Base-by-base conservation (phyloP, 2,113 vertebrate genomes). In the Periophthalmodon schlosseri region DNA sequence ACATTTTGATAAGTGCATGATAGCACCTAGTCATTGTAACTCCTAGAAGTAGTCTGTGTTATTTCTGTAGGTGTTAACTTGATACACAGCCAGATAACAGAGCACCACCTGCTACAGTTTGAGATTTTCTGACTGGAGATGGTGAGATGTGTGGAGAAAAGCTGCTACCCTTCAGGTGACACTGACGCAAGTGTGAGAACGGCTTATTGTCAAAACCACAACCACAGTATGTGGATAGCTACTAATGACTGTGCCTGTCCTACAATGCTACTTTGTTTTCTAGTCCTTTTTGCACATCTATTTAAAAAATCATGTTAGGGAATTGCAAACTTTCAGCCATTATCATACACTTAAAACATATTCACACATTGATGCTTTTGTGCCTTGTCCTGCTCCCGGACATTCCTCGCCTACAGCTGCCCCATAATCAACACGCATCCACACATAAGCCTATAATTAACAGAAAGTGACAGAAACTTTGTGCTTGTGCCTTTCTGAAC, bases 351-450 rank as follows among this genome's bases (percentile, higher is more conserved):
- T 15, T 58, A 4, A 24, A 13, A 28, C 34, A 47, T 52, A 65
- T 16, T 70, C 81, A 74, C 49, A 65, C 34, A n/a, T 24, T 79
- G 73, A 78, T 58, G 89, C 89, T 91, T 92, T 81, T 4, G 91
- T 94, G 92, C 92, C 92, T 94, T 93, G 86, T 91, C 86, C 79
- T 84, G 84, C 87, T 79, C 77, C 69, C 77, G 84, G 87, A 90
- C 63, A 23, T 79, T 65, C 70, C 70, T 60, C 4, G 68, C 74
- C 75, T 84, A 75, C 84, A 88, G 89, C 83, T 89, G 77, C 82
- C 81, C 75, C 80, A 81, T 74, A n/a, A 65, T 3, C 18, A 24
- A 66, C 58, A 73, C 52, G 36, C 24, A 36, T 18, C 50, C 50
- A 74, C 20, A 72, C 72, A 69, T 69, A 20, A 21, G 18, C 60